Evolutionary conservation across 2,888 invertebrate species (phyloP).

Genomic region (Acrobasis consociella): DNA sequence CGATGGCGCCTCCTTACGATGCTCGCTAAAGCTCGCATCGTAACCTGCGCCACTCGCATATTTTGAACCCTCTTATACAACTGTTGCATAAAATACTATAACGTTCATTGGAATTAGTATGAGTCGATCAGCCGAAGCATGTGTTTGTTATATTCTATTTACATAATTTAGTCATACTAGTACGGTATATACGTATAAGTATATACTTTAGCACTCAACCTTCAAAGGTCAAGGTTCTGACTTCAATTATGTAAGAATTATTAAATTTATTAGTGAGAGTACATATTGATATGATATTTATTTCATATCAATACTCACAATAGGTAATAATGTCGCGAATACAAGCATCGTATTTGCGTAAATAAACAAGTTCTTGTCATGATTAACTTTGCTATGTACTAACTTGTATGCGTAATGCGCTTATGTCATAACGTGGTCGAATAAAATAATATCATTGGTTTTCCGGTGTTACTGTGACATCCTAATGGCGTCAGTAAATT

Average conservation of each 20-base stretch:
- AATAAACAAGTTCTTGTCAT: conserved; percentile 21
- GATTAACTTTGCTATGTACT: conserved; percentile 14
- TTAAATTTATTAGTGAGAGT: not conserved
- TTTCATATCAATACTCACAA: no score
- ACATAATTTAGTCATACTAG: conserved; percentile 8
- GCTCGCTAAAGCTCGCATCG: no score
- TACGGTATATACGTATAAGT: not conserved
- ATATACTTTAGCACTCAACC: not conserved
- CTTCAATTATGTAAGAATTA: not conserved
- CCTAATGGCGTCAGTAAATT: not conserved
- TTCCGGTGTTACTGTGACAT: conserved; percentile 10
- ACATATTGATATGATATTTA: not conserved
- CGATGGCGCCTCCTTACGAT: no score
- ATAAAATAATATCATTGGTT: conserved; percentile 15
- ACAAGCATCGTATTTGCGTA: conserved; percentile 3
- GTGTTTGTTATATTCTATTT: not conserved
- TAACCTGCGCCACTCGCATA: no score
- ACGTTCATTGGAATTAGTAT: not conserved
- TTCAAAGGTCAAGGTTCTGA: conserved; percentile 11
- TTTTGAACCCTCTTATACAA: no score
- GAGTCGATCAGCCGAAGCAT: not conserved
- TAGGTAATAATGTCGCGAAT: no score
- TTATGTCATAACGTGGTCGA: conserved; percentile 20
- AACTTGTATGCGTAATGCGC: conserved; percentile 14
- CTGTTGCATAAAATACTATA: no score